Base-by-base conservation (phyloP, 2,113 vertebrate species). In the Chamaea fasciata region DNA sequence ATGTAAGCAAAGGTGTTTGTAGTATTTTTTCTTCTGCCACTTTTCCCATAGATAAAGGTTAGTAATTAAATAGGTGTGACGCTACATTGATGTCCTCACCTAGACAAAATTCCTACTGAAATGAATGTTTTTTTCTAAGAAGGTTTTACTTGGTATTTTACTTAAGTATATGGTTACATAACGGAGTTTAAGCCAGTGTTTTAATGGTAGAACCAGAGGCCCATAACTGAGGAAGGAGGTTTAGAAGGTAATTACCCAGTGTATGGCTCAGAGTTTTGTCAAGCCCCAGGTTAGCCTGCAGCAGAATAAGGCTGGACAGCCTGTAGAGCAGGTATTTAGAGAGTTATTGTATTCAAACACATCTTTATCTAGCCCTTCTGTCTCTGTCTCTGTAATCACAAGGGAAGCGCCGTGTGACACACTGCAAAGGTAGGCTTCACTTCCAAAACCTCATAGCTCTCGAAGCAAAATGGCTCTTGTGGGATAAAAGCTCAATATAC, bases 331-430 rank as follows among this genome's bases (percentile, higher is more conserved):
- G 95, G 97, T 90, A 76, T 94, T 96, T 96, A 86, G 95, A 90
- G 93, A 94, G 93, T 87, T 94, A 84, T 77, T 96, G 95, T 90
- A 90, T 96, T 96, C 90, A 94, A 87, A 97, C 96, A 41, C 98
- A 85, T 98, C 97, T 98, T 98, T 98, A 98, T 98, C 98, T 97
- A 98, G 97, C 98, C 97, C 98, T 99, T 99, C 98, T 99, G 98
- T 99, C 98, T 98, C 98, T 99, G 98, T 99, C 98, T 99, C 98
- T 99, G 98, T 99, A 98, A 98, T 97, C 98, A 96, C 98, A 99
- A 99, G 99, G 99, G 98, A 99, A 98, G 97, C 99, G 99, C 94
- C 99, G 99, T 93, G 99, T 99, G 99, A 99, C 98, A 33, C 99
- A 99, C 98, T 99, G 99, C 98, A 99, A 99, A 99, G 99, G 99